These are phyloP conservation scores for Apamea sordens DNA, from an alignment of 2,888 invertebrate genomes.

Conservation along the genomic window DNA sequence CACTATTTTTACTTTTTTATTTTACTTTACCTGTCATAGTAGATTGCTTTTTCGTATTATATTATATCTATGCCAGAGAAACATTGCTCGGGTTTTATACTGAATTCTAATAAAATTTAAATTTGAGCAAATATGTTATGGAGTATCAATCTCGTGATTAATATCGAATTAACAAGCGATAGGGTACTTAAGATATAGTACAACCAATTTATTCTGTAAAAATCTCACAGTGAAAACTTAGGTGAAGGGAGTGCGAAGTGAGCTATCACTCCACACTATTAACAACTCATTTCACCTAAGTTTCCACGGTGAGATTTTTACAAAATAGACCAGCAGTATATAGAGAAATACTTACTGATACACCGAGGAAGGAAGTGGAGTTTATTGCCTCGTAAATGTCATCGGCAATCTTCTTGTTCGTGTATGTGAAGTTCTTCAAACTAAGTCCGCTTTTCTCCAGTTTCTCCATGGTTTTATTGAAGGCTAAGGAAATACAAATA, in stretches of 20 bases:
- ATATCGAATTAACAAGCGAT: slow-evolving; percentile 41
- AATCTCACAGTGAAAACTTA: too few species aligned
- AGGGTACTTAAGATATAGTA: slow-evolving; percentile 38
- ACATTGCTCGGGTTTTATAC: slow-evolving; percentile 5
- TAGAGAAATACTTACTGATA: slow-evolving; percentile 94
- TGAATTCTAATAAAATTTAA: slow-evolving; percentile 20
- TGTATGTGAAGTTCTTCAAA: slow-evolving; percentile 98
- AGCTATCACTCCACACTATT: too few species aligned
- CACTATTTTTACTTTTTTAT: too few species aligned
- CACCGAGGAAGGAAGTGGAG: slow-evolving; percentile 99
- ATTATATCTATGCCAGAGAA: neutral
- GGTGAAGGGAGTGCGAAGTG: too few species aligned
- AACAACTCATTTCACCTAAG: too few species aligned
- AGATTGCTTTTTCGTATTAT: slow-evolving; percentile 10
- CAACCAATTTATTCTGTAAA: too few species aligned
- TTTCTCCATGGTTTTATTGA: slow-evolving; percentile 98
- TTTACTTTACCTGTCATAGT: neutral
- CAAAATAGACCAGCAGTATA: slow-evolving; percentile 19
- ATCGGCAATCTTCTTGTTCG: slow-evolving; percentile 97
- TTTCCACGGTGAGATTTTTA: too few species aligned
- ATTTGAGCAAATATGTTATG: slow-evolving; percentile 15
- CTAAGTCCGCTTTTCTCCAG: slow-evolving; percentile 94
- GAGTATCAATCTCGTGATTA: slow-evolving; percentile 30
- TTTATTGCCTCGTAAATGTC: slow-evolving; percentile 99
- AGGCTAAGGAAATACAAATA: slow-evolving; percentile 90